These are phyloP conservation scores for Tiliacea aurago DNA, from an alignment of 2,888 invertebrate species.

Conservation along the genomic window DNA sequence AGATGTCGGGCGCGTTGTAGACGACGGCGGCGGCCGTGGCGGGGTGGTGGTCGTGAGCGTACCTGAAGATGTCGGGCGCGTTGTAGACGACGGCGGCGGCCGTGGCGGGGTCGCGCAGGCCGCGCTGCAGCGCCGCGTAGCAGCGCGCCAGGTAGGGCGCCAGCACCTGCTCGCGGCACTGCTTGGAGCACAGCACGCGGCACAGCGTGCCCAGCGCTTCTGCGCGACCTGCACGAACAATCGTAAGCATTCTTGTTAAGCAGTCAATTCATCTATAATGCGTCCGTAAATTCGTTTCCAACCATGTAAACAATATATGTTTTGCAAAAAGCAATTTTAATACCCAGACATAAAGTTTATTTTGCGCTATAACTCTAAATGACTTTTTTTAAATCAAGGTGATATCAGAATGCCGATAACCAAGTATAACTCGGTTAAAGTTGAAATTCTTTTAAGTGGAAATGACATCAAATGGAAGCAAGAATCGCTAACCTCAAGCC, in stretches of 20 bases:
- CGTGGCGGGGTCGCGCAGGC: conserved; percentile 93
- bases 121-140: conserved; percentile 97
- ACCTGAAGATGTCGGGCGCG: conserved; percentile 96
- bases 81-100: conserved; percentile 97
- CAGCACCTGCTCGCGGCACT: conserved; percentile 97
- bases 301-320: neutral
- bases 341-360: neutral
- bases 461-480: neutral
- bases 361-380: neutral
- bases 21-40: too few relatives aligned
- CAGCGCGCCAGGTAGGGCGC: conserved; percentile 98
- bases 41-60: neutral
- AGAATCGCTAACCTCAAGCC: too few relatives aligned
- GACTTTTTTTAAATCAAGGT: too few relatives aligned
- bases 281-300: neutral
- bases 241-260: too few relatives aligned
- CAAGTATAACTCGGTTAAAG: too few relatives aligned
- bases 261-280: too few relatives aligned
- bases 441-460: too few relatives aligned
- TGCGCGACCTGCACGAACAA: conserved; percentile 92
- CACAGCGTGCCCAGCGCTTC: conserved; percentile 98
- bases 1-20: too few relatives aligned
- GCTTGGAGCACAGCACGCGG: conserved; percentile 98
- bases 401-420: too few relatives aligned
- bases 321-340: neutral